Percentiles rank a stretch among this genome's conserved stretches.
Evolutionary conservation across 2,797 vertebrate species (phyloP).

Genomic region (Carcharodon carcharias): DNA sequence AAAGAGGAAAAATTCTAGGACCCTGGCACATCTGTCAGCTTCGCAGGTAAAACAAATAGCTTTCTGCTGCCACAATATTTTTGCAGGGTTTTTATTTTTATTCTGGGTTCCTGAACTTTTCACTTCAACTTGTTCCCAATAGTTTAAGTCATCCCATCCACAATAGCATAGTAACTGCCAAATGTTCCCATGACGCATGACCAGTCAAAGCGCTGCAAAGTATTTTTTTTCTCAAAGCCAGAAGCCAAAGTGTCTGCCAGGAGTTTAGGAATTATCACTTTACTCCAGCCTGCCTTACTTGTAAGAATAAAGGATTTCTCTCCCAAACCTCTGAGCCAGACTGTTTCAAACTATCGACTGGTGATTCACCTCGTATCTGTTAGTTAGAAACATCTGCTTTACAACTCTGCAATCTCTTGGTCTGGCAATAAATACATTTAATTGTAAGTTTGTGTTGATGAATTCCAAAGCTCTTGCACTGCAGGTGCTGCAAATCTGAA

Average conservation of each 20-base stretch:
- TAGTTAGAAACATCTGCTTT: not conserved
- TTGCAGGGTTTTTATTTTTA: not conserved
- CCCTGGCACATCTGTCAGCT: not conserved
- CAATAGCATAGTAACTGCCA: not conserved
- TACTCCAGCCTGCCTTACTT: not conserved
- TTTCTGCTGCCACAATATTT: not conserved
- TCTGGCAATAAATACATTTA: not conserved
- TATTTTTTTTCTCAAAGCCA: not conserved
- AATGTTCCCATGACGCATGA: not conserved
- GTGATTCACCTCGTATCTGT: not conserved
- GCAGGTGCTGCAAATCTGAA: not conserved
- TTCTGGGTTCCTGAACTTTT: conserved; percentile 2
- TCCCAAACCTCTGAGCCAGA: not conserved
- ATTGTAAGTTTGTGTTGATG: not conserved
- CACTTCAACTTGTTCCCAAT: not conserved
- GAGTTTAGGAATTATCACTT: conserved; percentile 6
- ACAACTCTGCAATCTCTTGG: not conserved
- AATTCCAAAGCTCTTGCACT: not conserved
- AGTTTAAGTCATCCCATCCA: not conserved
- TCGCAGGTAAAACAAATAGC: not conserved
- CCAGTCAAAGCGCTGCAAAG: not conserved
- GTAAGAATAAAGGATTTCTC: not conserved
- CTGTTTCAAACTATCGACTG: not conserved
- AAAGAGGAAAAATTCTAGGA: not conserved
- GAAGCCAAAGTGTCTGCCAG: not conserved